These are phyloP conservation scores for Sebastes oblongus DNA, from an alignment of 2,797 vertebrate genomes.

Conservation along the genomic window DNA sequence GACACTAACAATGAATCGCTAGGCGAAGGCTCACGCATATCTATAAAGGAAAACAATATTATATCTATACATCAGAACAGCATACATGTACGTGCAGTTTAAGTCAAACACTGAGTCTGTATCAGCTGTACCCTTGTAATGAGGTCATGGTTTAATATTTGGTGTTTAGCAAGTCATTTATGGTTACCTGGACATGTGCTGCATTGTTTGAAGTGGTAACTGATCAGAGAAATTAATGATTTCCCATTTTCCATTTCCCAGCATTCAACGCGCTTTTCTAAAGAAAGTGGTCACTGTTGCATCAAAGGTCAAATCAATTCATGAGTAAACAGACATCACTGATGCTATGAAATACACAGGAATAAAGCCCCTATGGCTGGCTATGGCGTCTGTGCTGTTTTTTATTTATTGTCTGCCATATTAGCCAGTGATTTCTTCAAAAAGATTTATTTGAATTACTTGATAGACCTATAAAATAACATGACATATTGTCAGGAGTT, in stretches of 20 bases:
- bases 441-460: too few species aligned
- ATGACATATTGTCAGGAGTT: background rate
- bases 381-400: background rate
- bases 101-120: background rate
- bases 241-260: background rate
- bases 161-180: background rate
- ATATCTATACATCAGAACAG: background rate
- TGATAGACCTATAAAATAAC: background rate
- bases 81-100: background rate
- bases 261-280: background rate
- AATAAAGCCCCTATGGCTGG: background rate
- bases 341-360: background rate
- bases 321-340: background rate
- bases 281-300: background rate
- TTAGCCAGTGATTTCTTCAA: background rate
- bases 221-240: background rate
- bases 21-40: background rate
- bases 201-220: background rate
- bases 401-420: background rate
- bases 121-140: background rate
- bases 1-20: constrained; percentile 4
- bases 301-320: background rate
- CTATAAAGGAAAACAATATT: background rate
- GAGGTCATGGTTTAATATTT: background rate
- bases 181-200: background rate